Percentiles rank a stretch among this genome's conserved stretches.
Conservation (phyloP, 2,113 vertebrate genomes). For the Larimichthys crocea region DNA sequence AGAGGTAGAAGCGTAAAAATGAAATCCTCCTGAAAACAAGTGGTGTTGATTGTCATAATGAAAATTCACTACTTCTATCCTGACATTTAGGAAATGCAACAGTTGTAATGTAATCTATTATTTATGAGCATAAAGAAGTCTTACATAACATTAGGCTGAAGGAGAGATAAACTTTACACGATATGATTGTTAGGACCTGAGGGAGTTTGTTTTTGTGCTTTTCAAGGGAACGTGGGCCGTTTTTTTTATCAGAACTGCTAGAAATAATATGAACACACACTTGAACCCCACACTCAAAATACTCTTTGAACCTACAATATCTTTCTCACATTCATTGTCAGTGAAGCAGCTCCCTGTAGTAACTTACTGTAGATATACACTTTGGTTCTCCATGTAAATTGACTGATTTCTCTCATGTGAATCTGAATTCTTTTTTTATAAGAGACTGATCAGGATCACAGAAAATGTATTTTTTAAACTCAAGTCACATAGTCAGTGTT, state of each 20-base stretch:
- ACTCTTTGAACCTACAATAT: conserved; percentile 1
- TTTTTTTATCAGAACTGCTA: conserved; percentile 29
- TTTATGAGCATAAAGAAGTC: conserved; percentile 10
- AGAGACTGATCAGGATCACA: conserved; percentile 3
- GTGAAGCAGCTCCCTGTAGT: conserved; percentile 15
- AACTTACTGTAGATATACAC: neutral
- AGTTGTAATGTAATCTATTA: neutral
- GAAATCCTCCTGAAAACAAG: neutral
- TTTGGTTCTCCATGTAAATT: neutral
- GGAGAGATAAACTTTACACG: conserved; percentile 5
- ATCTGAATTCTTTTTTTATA: conserved; percentile 12
- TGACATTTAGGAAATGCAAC: neutral
- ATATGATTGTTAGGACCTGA: conserved; percentile 52
- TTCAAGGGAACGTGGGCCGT: conserved; percentile 33
- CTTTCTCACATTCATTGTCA: conserved; percentile 5
- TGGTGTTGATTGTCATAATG: conserved; percentile 34
- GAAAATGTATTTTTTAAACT: conserved; percentile 13
- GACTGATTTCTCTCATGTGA: neutral
- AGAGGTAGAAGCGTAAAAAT: conserved; percentile 69
- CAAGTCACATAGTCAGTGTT: neutral
- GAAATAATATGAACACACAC: conserved; percentile 25
- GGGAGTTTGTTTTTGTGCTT: conserved; percentile 42
- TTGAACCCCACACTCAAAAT: conserved; percentile 21
- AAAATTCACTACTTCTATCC: neutral
- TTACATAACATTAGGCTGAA: conserved; percentile 22